Conservation (phyloP, 2,797 vertebrate species). For the Cheirogaleus major region DNA sequence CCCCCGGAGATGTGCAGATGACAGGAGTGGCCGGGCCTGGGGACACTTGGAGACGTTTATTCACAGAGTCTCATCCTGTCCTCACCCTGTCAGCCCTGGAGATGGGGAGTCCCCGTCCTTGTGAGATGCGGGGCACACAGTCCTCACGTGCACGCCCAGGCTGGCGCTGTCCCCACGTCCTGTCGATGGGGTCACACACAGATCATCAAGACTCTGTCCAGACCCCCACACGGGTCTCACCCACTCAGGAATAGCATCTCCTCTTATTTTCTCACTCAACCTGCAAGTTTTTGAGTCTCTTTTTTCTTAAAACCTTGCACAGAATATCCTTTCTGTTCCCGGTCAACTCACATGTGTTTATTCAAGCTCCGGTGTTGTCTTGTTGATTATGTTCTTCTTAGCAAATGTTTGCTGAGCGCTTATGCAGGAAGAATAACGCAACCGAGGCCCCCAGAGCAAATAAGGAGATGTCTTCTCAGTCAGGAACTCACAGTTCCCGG, state of each 20-base stretch:
- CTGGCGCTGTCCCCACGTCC: background rate
- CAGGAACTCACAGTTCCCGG: too few relatives aligned
- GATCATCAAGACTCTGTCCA: background rate
- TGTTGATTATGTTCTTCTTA: background rate
- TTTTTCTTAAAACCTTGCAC: background rate
- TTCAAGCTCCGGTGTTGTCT: background rate
- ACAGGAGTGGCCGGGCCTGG: background rate
- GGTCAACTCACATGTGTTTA: background rate
- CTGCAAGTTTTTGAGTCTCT: background rate
- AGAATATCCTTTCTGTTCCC: background rate
- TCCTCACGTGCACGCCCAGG: fast-evolving
- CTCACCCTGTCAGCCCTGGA: background rate
- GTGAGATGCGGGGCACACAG: fast-evolving
- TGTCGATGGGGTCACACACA: fast-evolving
- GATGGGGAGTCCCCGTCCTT: background rate
- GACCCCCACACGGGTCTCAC: fast-evolving
- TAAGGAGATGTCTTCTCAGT: background rate
- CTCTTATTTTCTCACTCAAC: background rate
- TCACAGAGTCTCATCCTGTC: background rate
- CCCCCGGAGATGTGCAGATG: background rate
- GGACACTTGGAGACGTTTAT: background rate
- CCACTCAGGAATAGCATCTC: fast-evolving
- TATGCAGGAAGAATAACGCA: too few relatives aligned
- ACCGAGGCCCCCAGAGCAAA: background rate
- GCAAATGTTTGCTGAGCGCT: background rate